Evolutionary conservation across 2,797 vertebrate species (phyloP).

Genomic region (Carduelis carduelis): DNA sequence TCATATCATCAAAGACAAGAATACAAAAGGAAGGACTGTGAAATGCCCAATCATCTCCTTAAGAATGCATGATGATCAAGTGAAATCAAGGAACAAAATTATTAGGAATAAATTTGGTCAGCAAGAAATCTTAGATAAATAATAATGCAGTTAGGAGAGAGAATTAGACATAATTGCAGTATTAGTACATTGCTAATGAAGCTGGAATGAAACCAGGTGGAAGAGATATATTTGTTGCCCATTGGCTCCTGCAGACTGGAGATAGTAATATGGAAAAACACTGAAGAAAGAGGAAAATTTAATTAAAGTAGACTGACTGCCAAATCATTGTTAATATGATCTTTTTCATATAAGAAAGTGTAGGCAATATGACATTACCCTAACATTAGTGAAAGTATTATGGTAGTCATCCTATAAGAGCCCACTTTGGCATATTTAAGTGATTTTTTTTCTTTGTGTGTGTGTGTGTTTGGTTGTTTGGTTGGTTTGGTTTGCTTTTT

Average conservation of each 20-base stretch:
- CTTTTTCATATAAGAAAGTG: background rate
- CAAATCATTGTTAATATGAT: background rate
- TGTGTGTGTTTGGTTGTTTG: background rate
- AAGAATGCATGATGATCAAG: background rate
- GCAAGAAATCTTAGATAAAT: conserved; percentile 40
- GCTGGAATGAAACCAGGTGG: conserved; percentile 31
- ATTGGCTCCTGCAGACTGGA: conserved; percentile 13
- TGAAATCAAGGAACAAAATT: background rate
- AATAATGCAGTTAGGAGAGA: conserved; percentile 2
- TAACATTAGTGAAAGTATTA: background rate
- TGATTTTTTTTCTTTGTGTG: background rate
- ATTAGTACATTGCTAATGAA: conserved; percentile 34
- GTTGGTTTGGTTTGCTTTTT: background rate
- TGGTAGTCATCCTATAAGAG: background rate
- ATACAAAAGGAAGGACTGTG: background rate
- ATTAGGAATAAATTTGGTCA: background rate
- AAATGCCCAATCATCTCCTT: background rate
- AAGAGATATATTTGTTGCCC: conserved; percentile 43
- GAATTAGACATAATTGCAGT: conserved; percentile 25
- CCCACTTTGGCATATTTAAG: background rate
- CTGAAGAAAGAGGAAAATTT: background rate
- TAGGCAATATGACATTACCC: background rate
- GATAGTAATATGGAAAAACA: background rate
- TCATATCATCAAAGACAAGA: conserved; percentile 19
- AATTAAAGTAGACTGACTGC: conserved; percentile 9